Evolutionary conservation across 2,113 vertebrate genomes (phyloP).

Genomic region (Motacilla tschutschensis): DNA sequence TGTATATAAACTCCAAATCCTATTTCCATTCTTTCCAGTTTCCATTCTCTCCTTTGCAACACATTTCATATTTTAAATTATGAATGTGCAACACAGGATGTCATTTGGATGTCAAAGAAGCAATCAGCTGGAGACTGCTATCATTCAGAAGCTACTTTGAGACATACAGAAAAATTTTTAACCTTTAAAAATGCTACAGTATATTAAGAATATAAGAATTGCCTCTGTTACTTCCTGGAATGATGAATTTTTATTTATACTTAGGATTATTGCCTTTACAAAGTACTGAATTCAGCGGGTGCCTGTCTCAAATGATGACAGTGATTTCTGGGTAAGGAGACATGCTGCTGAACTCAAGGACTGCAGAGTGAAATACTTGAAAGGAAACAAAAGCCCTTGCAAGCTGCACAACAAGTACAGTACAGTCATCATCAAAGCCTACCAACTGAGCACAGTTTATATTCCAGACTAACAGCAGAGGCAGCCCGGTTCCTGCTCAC

Average conservation of each 20-base stretch:
- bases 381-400: not conserved
- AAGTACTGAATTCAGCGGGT: conserved; percentile 43
- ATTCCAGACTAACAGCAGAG: not conserved
- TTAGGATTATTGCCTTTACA: conserved; percentile 43
- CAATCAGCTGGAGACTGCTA: conserved; percentile 38
- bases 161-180: not conserved
- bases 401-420: not conserved
- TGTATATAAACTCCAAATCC: not conserved
- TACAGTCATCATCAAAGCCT: not conserved
- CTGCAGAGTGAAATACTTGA: not conserved
- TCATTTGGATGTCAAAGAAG: conserved; percentile 22
- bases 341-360: not conserved
- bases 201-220: conserved; percentile 18
- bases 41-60: not conserved
- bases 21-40: not conserved
- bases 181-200: conserved; percentile 9
- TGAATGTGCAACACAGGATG: not conserved
- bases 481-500: not conserved
- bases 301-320: not conserved
- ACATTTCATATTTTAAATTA: conserved; percentile 15
- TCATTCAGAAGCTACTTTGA: conserved; percentile 34
- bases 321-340: not conserved
- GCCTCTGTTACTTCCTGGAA: conserved; percentile 21
- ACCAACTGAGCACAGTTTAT: not conserved
- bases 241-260: conserved; percentile 52